Base-by-base conservation (phyloP, 1,140 invertebrate genomes). In the Parapsyche elsis region DNA sequence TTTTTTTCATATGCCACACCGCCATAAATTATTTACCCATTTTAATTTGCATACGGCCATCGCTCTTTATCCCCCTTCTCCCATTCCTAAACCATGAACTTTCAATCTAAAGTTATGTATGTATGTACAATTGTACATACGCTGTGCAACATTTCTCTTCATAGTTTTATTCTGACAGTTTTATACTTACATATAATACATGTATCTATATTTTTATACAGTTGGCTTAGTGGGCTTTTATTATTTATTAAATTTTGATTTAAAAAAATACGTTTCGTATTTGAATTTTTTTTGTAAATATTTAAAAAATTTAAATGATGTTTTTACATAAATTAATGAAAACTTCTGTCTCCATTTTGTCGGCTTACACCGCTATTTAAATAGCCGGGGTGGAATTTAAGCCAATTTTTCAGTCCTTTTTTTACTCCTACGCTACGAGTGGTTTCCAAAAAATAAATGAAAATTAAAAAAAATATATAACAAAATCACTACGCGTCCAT, bases 11-110 rank as follows among this genome's bases (percentile, higher is more conserved):
- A 83, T 79, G 64, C 74, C 53, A 75, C 78, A 53, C 74, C 14
- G 76, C 53, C 81, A 83, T 83, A 83, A 83, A 83, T 83, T 83
- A 80, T 83, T 79, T 81, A 74, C 81, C 79, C 81, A 79, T 83
- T 83, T 83, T 83, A 83, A 83, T 83, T 83, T 83, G 81, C 79
- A 83, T 83, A 78, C 78, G 75, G 78, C 75, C 74, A 79, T 57
- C 78, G 81, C 78, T 80, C 81, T 59, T 67, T 67, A 67, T 23
- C 21, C 24, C 10, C 57, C 57, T 61, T 9, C n/a, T 19, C 57
- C 19, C 57, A 38, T 38, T 38, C 57, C 7, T 26, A 24, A 24
- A 26, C 64, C 64, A 24, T 26, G 64, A 67, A 67, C 64, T 24
- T 67, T 14, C 64, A 67, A 67, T 67, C 64, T 38, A 38, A 38